Conservation (phyloP, 2,113 vertebrate species). For the Oncorhynchus mykiss region DNA sequence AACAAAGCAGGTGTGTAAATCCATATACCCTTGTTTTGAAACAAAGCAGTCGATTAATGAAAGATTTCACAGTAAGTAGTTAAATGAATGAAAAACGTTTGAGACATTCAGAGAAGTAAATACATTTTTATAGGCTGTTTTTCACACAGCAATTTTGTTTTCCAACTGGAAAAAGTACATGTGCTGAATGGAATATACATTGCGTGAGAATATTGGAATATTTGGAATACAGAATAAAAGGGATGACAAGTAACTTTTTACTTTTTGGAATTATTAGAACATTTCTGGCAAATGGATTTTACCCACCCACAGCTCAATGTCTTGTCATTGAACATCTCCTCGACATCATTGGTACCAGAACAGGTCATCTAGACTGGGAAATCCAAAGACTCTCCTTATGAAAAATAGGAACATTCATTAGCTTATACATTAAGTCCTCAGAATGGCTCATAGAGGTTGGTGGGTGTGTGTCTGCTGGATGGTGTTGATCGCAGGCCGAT, state of each 20-base stretch:
- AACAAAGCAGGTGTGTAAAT: slow-evolving; percentile 18
- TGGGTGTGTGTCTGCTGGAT: slow-evolving; percentile 39
- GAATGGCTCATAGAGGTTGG: slow-evolving; percentile 32
- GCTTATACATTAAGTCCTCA: not conserved
- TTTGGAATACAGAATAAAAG: no score
- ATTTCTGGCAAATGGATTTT: not conserved
- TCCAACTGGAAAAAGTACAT: no score
- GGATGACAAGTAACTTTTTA: no score
- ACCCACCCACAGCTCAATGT: not conserved
- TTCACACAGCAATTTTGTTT: no score
- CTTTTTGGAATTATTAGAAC: no score
- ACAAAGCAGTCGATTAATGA: not conserved
- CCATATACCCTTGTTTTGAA: not conserved
- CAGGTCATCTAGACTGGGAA: not conserved
- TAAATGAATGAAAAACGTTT: no score
- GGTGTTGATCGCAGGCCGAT: not conserved
- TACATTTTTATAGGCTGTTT: no score
- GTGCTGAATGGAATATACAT: no score
- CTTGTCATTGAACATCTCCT: not conserved
- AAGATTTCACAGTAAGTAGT: not conserved
- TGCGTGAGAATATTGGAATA: no score
- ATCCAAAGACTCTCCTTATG: not conserved
- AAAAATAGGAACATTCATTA: not conserved
- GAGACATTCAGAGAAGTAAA: no score
- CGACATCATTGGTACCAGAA: not conserved